Conservation (phyloP, 2,888 invertebrate species). For the Lypha dubia region DNA sequence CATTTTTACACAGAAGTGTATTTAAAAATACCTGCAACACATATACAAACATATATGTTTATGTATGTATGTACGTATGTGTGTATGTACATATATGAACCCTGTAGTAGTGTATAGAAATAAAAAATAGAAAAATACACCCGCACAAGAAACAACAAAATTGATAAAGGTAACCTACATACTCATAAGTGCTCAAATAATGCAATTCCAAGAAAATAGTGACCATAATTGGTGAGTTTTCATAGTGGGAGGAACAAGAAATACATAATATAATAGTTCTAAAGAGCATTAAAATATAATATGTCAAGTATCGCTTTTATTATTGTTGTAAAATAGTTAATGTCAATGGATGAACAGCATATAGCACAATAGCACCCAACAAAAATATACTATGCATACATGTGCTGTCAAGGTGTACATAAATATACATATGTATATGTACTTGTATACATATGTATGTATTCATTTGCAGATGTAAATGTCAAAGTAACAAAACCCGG, state of each 20-base stretch:
- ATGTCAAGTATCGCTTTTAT: constrained; percentile 28
- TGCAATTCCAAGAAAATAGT: not conserved
- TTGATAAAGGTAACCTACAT: not conserved
- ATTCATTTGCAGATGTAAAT: constrained; percentile 75
- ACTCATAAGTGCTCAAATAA: not conserved
- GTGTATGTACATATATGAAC: no score
- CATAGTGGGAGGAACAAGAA: not conserved
- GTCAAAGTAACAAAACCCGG: constrained; percentile 82
- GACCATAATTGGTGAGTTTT: constrained; percentile 8
- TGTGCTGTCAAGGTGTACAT: no score
- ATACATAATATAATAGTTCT: not conserved
- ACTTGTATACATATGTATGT: not conserved
- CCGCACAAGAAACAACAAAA: not conserved
- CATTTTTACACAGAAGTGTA: no score
- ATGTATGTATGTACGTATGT: no score
- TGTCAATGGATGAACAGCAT: not conserved
- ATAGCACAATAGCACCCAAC: not conserved
- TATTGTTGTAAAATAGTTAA: constrained; percentile 26
- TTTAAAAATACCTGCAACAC: no score
- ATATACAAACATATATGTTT: no score
- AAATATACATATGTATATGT: not conserved
- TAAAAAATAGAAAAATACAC: not conserved
- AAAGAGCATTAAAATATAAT: constrained; percentile 29
- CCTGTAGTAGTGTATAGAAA: not conserved
- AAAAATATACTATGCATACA: constrained; percentile 13